Percentiles rank a stretch among this genome's conserved stretches.
Conservation (phyloP, 2,888 invertebrate genomes). For the Molanna angustata region DNA sequence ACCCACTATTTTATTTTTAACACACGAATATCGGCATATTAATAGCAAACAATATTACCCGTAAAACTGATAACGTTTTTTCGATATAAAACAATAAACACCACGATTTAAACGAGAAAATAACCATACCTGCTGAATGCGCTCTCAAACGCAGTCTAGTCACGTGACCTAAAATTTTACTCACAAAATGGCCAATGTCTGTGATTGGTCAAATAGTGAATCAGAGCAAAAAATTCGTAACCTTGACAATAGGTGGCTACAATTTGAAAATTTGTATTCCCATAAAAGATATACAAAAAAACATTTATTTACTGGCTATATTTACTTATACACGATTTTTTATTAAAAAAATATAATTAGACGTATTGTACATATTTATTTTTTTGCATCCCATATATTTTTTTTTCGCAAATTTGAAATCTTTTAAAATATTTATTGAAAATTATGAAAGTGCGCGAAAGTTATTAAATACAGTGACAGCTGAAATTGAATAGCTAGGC, state of each 20-base stretch:
- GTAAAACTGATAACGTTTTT: constrained; percentile 17
- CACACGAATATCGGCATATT: constrained; percentile 10
- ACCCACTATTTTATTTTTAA: constrained; percentile 7
- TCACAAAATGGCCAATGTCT: constrained; percentile 26
- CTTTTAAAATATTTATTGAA: too few relatives aligned
- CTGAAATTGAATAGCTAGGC: too few relatives aligned
- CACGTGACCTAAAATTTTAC: constrained; percentile 55
- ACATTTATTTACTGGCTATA: too few relatives aligned
- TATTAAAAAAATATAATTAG: too few relatives aligned
- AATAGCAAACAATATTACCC: constrained; percentile 23
- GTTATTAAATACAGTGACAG: too few relatives aligned
- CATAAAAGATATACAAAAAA: too few relatives aligned
- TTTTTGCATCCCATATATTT: too few relatives aligned
- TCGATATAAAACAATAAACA: constrained; percentile 24
- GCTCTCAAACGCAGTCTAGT: constrained; percentile 66
- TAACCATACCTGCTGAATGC: constrained; percentile 66
- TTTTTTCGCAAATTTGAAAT: too few relatives aligned
- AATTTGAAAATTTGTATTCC: constrained; percentile 7
- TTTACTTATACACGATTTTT: too few relatives aligned
- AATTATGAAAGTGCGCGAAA: too few relatives aligned
- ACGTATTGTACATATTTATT: too few relatives aligned
- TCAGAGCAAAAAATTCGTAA: constrained; percentile 15
- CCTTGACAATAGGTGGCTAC: constrained; percentile 20
- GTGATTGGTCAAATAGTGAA: constrained; percentile 19
- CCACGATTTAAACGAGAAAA: constrained; percentile 34